These are phyloP conservation scores for Drosophila paulistorum DNA, from an alignment of 1,140 invertebrate genomes.

Conservation along the genomic window DNA sequence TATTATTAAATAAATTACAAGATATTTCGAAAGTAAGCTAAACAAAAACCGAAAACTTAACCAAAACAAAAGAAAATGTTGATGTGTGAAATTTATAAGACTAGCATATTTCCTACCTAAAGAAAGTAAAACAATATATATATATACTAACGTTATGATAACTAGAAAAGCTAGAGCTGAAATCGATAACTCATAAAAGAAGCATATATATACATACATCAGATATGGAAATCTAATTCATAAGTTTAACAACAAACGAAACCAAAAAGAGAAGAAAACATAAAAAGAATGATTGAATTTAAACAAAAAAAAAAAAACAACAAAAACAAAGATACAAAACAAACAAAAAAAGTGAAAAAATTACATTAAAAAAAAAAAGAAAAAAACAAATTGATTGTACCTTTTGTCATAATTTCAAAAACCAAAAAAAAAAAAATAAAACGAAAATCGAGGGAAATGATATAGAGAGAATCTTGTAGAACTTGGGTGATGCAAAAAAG, in stretches of 20 bases:
- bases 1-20: constrained; percentile 70
- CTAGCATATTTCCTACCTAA: constrained; percentile 82
- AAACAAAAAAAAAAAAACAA: background rate
- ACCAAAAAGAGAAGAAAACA: background rate
- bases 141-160: constrained; percentile 53
- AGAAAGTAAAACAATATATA: constrained; percentile 59
- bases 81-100: constrained; percentile 83
- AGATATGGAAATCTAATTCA: constrained; percentile 13
- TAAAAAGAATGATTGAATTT: background rate
- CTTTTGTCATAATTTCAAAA: constrained; percentile 72
- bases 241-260: background rate
- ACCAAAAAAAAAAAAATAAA: constrained; percentile 32
- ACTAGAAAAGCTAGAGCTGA: constrained; percentile 68
- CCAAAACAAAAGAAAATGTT: constrained; percentile 74
- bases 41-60: constrained; percentile 56
- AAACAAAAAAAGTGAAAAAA: constrained; percentile 28
- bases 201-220: constrained; percentile 40
- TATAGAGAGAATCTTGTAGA: constrained; percentile 41
- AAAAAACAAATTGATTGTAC: constrained; percentile 74
- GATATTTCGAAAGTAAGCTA: constrained; percentile 65
- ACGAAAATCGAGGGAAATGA: constrained; percentile 22
- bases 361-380: constrained; percentile 38
- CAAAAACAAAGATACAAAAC: constrained; percentile 16
- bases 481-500: constrained; percentile 59
- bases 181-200: constrained; percentile 43